phyloP scores from a whole-genome alignment of 2,113 vertebrate genomes.

The Chloropsis hardwickii region DNA sequence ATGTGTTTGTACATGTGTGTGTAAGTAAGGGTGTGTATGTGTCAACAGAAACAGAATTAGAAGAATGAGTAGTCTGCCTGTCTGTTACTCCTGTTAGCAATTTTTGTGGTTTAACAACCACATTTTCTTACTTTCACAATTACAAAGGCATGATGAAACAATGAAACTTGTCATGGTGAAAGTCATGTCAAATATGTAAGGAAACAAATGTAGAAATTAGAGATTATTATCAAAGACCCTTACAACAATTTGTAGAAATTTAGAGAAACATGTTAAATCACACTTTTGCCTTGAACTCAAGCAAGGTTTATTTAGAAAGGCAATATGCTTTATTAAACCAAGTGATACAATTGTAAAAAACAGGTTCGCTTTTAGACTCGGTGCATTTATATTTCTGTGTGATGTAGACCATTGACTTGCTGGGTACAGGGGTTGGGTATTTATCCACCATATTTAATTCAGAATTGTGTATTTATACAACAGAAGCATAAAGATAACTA shows the following conservation, averaged over 20 bases:
- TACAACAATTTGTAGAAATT: not conserved
- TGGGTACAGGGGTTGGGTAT: not conserved
- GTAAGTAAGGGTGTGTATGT: not conserved
- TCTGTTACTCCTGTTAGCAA: not conserved
- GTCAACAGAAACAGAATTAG: not conserved
- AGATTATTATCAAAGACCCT: not conserved
- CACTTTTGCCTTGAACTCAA: not conserved
- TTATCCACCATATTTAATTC: not conserved
- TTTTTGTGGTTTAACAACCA: conserved; percentile 5
- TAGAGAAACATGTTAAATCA: not conserved
- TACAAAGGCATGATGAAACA: not conserved
- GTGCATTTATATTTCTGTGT: not conserved
- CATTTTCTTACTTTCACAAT: not conserved
- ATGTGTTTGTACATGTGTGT: not conserved
- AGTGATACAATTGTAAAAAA: not conserved
- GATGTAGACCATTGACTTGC: not conserved
- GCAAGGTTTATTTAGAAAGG: not conserved
- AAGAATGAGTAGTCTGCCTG: not conserved
- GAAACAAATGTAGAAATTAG: not conserved
- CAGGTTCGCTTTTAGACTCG: not conserved
- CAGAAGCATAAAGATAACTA: not conserved
- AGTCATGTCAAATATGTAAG: not conserved
- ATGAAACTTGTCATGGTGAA: not conserved
- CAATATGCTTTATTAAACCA: not conserved
- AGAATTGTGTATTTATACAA: not conserved